phyloP scores from a whole-genome alignment of 2,113 vertebrate species.

The Limanda limanda region DNA sequence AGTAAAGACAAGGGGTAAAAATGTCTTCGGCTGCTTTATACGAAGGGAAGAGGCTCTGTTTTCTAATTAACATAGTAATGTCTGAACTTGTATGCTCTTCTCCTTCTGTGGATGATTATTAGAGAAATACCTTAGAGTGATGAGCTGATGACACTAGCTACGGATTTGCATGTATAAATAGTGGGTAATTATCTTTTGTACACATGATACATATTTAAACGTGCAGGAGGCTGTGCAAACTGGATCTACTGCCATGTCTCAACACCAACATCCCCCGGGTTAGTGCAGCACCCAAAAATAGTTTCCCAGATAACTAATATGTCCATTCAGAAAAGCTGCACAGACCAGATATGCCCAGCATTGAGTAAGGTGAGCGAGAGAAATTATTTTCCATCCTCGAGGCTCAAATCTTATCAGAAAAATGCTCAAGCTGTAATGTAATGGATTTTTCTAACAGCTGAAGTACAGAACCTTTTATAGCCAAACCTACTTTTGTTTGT shows the following conservation, averaged over 20 bases:
- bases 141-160: slow-evolving; percentile 4
- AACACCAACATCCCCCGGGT: background rate
- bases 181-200: slow-evolving; percentile 22
- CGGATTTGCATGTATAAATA: slow-evolving; percentile 21
- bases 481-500: background rate
- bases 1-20: too few species aligned
- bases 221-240: background rate
- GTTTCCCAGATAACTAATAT: slow-evolving; percentile 12
- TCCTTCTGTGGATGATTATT: background rate
- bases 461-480: background rate
- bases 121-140: slow-evolving; percentile 1
- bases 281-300: slow-evolving; percentile 1
- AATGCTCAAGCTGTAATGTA: background rate
- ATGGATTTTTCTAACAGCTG: slow-evolving; percentile 7
- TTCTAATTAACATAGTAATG: too few species aligned
- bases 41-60: too few species aligned
- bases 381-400: background rate
- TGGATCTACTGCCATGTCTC: slow-evolving; percentile 1
- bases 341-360: background rate
- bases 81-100: too few species aligned
- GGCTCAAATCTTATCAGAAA: slow-evolving; percentile 16
- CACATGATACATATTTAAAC: background rate
- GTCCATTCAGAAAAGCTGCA: slow-evolving; percentile 7
- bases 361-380: background rate
- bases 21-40: too few species aligned